Conservation (phyloP, 2,113 vertebrate species). For the Chlamydotis undulata region DNA sequence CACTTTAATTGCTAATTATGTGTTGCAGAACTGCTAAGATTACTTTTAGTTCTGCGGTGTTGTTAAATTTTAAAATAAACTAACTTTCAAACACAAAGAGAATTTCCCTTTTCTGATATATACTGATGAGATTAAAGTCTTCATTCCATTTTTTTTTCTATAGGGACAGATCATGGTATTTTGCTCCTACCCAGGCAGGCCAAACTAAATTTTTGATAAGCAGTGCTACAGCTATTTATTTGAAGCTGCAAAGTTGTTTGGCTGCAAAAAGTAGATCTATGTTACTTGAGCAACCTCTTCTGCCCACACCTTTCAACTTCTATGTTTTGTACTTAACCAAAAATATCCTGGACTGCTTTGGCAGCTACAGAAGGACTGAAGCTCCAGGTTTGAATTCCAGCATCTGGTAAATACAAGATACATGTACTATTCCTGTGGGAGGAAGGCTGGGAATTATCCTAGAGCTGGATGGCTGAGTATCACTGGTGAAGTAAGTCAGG, state of each 20-base stretch:
- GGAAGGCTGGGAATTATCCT: neutral
- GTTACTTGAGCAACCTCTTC: neutral
- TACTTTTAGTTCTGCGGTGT: slow-evolving; percentile 3
- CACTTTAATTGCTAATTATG: slow-evolving; percentile 29
- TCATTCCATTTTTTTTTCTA: neutral
- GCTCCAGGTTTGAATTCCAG: neutral
- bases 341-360: neutral
- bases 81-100: neutral
- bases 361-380: neutral
- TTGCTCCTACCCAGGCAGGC: neutral
- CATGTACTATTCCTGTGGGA: neutral
- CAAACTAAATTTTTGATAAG: neutral
- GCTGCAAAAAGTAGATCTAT: neutral
- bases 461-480: neutral
- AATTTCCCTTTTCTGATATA: neutral
- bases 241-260: neutral
- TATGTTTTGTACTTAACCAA: neutral
- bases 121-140: neutral
- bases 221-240: neutral
- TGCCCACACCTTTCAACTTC: neutral
- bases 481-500: neutral
- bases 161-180: neutral
- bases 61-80: slow-evolving; percentile 16
- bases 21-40: slow-evolving; percentile 16
- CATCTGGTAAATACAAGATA: neutral